phyloP scores from a whole-genome alignment of 2,888 invertebrate genomes.

The Drosophila testacea region DNA sequence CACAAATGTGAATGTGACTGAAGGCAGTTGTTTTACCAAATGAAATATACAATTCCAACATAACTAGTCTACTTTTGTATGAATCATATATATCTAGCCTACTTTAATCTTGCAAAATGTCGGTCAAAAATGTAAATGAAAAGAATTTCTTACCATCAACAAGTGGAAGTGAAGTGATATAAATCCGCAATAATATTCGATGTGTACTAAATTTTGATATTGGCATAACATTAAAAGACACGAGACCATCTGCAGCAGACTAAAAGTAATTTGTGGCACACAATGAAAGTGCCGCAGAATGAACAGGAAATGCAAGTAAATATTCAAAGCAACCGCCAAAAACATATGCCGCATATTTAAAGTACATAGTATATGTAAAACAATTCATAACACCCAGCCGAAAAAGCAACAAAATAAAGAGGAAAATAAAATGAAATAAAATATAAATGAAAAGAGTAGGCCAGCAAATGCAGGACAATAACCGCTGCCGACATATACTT shows the following conservation, averaged over 20 bases:
- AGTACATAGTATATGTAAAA: slow-evolving; percentile 62
- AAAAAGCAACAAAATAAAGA: slow-evolving; percentile 6
- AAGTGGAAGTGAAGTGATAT: no score
- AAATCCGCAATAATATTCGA: no score
- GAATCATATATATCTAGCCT: no score
- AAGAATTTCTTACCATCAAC: no score
- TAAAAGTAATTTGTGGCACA: slow-evolving; percentile 58
- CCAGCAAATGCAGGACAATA: slow-evolving; percentile 66
- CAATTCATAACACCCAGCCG: slow-evolving; percentile 63
- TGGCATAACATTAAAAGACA: slow-evolving; percentile 16
- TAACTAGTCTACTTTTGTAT: no score
- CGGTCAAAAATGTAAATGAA: no score
- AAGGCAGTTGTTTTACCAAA: no score
- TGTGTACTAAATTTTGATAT: neutral
- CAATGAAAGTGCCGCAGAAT: slow-evolving; percentile 47
- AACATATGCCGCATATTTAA: slow-evolving; percentile 63
- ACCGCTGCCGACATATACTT: slow-evolving; percentile 42
- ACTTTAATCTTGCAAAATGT: no score
- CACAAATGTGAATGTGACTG: no score
- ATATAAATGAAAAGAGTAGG: slow-evolving; percentile 48
- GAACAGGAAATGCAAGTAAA: slow-evolving; percentile 45
- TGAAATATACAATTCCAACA: no score
- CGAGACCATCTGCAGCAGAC: slow-evolving; percentile 47
- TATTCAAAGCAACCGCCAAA: slow-evolving; percentile 63
- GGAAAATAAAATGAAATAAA: slow-evolving; percentile 24